Evolutionary conservation across 1,140 invertebrate genomes (phyloP), one percentile per base, ranked within the genome.

Genomic region (Hypsibius dujardini): DNA sequence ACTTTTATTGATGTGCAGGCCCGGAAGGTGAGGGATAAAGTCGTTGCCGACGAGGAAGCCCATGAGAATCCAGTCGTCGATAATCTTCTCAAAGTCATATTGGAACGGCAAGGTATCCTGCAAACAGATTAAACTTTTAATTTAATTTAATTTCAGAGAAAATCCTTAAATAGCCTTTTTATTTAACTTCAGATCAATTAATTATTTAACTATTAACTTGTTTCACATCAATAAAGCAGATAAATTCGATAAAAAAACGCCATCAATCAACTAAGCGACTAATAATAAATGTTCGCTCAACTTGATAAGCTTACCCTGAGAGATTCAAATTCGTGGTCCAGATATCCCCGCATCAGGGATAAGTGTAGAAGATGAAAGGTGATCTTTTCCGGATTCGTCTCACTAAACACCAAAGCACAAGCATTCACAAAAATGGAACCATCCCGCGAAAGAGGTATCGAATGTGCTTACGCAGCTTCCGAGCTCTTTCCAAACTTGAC

Each of bases 11-110:
- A 98, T 96, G 78, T 97, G 90, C 77, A 98, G 83, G 78, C 94
- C 86, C 46, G 94, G 93, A 71, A 97, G 81, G 81, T 95, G 85
- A 0, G 94, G 94, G 75, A 98, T 90, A 80, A 98, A 98, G 81
- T 98, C 94, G 80, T 98, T 98, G 60, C 94, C 94, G 2, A 97
- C 88, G 46, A 98, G 80, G 79, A 96, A 96, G 1, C 90, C 89
- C 89, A 98, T 92, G 2, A 97, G 79, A 1, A 97, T 86, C 85
- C 85, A 87, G 77, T 87, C 86, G 77, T 87, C 85, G 74, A 87
- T 85, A 71, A 87, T 85, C 59, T 87, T 86, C 76, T 94, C 92
- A 72, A 95, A 81, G 78, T 92, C 85, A 79, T 86, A 92, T 1
- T 80, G 74, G 80, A n/a, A n/a, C n/a, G n/a, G n/a, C n/a, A n/a